Percentiles rank a stretch among this genome's conserved stretches.
These are phyloP conservation scores for Protonemura montana DNA, from an alignment of 2,888 invertebrate genomes.

Conservation along the genomic window DNA sequence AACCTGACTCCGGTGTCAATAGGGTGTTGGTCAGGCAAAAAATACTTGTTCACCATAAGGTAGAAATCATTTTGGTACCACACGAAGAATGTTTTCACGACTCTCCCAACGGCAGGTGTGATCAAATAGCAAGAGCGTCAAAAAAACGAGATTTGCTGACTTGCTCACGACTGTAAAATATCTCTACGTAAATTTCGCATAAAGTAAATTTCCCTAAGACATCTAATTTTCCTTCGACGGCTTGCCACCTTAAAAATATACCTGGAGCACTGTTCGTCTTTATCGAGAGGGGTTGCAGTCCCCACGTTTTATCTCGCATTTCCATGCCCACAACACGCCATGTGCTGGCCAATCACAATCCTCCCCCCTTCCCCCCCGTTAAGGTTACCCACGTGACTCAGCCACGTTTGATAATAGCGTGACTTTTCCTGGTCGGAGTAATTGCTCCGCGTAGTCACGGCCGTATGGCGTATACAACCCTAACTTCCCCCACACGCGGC, in stretches of 20 bases:
- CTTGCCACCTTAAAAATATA: neutral
- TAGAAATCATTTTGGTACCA: no score
- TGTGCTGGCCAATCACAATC: neutral
- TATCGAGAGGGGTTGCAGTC: neutral
- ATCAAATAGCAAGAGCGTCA: no score
- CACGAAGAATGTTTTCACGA: no score
- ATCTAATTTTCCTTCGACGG: neutral
- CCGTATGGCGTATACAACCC: neutral
- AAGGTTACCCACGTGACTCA: neutral
- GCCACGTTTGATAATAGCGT: neutral
- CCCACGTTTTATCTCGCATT: neutral
- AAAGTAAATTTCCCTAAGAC: no score
- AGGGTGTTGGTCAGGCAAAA: no score
- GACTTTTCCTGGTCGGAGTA: neutral
- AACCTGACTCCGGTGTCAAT: no score
- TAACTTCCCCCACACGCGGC: neutral
- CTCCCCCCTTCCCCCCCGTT: no score
- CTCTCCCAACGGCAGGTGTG: no score
- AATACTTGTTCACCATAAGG: no score
- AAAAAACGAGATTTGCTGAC: no score
- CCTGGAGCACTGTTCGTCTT: neutral
- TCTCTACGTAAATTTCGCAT: no score
- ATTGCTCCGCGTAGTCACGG: neutral
- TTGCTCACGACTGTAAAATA: no score
- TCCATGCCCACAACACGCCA: neutral